Evolutionary conservation across 2,797 vertebrate species (phyloP).

Genomic region (Meda fulgida): DNA sequence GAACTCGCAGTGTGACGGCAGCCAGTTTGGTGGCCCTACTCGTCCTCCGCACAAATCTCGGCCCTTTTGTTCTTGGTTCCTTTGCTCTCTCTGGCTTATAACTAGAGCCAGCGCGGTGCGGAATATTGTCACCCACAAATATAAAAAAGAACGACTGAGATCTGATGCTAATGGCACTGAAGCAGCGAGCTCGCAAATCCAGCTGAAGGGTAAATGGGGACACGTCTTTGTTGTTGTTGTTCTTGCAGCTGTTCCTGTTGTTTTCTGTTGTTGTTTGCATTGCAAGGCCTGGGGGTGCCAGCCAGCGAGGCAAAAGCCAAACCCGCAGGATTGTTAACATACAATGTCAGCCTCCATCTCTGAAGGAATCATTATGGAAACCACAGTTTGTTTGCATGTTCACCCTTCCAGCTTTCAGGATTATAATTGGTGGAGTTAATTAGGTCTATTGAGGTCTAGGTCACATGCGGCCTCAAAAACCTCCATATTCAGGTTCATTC

Average conservation of each 20-base stretch:
- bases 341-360: slow-evolving; percentile 18
- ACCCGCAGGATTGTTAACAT: slow-evolving; percentile 35
- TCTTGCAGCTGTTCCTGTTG: slow-evolving; percentile 42
- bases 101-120: slow-evolving; percentile 61
- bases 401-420: slow-evolving; percentile 8
- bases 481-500: not conserved
- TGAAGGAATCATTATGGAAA: slow-evolving; percentile 39
- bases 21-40: slow-evolving; percentile 37
- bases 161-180: slow-evolving; percentile 33
- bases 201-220: slow-evolving; percentile 39
- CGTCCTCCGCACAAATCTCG: not conserved
- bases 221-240: slow-evolving; percentile 43
- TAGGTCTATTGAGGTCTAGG: not conserved
- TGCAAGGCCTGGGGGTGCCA: slow-evolving; percentile 34
- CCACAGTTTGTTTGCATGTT: slow-evolving; percentile 38
- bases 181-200: slow-evolving; percentile 2
- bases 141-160: slow-evolving; percentile 28
- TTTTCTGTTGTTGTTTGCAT: slow-evolving; percentile 36
- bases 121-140: slow-evolving; percentile 40
- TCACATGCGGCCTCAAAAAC: not conserved
- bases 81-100: slow-evolving; percentile 33
- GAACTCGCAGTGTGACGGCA: slow-evolving; percentile 71
- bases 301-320: slow-evolving; percentile 31
- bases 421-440: slow-evolving; percentile 34
- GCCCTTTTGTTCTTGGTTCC: slow-evolving; percentile 6